phyloP scores from a whole-genome alignment of 2,113 vertebrate genomes.

The Cairina moschata region DNA sequence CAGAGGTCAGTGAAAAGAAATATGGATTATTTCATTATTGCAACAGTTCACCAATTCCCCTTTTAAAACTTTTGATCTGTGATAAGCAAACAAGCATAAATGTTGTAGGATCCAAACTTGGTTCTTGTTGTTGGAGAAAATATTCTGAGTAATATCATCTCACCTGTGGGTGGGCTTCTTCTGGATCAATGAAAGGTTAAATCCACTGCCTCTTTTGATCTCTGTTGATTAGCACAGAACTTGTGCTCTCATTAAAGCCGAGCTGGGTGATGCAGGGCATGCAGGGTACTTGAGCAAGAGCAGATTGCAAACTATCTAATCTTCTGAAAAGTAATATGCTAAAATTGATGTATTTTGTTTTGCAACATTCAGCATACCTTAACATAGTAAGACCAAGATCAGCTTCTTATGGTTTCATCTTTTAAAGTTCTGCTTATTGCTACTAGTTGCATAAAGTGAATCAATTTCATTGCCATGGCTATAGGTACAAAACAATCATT shows the following conservation, averaged over 20 bases:
- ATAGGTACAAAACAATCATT: background rate
- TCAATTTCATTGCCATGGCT: background rate
- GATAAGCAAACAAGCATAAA: background rate
- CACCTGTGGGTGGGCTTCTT: background rate
- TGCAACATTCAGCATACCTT: background rate
- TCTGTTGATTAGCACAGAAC: background rate
- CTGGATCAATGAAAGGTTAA: background rate
- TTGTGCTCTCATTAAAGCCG: background rate
- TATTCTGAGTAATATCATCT: background rate
- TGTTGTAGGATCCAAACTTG: background rate
- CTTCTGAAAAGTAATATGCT: background rate
- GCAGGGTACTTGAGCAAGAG: background rate
- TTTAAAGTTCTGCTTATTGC: background rate
- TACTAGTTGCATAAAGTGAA: background rate
- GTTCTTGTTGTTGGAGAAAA: background rate
- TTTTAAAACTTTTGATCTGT: background rate
- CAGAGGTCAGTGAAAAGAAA: background rate
- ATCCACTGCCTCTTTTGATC: background rate
- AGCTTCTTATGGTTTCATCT: background rate
- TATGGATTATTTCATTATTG: background rate
- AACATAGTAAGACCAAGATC: background rate
- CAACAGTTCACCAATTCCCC: background rate
- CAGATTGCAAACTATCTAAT: background rate
- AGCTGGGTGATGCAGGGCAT: fast-evolving
- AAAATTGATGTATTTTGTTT: background rate